These are phyloP conservation scores for Periophthalmus magnuspinnatus DNA, from an alignment of 2,797 vertebrate genomes.

Conservation along the genomic window DNA sequence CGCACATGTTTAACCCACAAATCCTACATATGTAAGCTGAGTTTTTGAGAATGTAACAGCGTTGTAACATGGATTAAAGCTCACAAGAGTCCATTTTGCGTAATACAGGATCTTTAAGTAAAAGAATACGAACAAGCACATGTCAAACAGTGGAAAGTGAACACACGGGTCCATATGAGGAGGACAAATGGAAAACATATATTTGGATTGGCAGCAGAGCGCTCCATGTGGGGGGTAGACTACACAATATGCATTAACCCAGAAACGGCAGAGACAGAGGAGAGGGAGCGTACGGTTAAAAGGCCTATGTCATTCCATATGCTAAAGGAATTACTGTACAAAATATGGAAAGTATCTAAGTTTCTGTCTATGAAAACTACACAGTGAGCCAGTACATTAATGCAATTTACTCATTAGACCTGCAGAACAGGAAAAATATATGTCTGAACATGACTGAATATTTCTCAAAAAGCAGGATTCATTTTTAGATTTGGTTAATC, in stretches of 20 bases:
- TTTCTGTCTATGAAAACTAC: neutral
- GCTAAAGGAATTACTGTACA: neutral
- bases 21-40: too few species aligned
- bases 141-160: slow-evolving; percentile 42
- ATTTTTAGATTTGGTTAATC: too few species aligned
- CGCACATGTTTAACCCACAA: too few species aligned
- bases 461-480: too few species aligned
- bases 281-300: neutral
- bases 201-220: slow-evolving; percentile 51
- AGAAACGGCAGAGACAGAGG: slow-evolving; percentile 9
- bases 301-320: neutral
- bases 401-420: too few species aligned
- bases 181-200: slow-evolving; percentile 46
- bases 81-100: too few species aligned
- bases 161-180: slow-evolving; percentile 39
- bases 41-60: too few species aligned
- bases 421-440: too few species aligned
- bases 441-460: too few species aligned
- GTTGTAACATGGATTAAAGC: too few species aligned
- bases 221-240: slow-evolving; percentile 15
- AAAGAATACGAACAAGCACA: slow-evolving; percentile 20
- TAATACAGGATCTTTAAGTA: too few species aligned
- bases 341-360: neutral
- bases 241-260: slow-evolving; percentile 15
- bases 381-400: neutral